Base-by-base conservation (phyloP, 2,888 invertebrate genomes). In the Tinea pellionella region DNA sequence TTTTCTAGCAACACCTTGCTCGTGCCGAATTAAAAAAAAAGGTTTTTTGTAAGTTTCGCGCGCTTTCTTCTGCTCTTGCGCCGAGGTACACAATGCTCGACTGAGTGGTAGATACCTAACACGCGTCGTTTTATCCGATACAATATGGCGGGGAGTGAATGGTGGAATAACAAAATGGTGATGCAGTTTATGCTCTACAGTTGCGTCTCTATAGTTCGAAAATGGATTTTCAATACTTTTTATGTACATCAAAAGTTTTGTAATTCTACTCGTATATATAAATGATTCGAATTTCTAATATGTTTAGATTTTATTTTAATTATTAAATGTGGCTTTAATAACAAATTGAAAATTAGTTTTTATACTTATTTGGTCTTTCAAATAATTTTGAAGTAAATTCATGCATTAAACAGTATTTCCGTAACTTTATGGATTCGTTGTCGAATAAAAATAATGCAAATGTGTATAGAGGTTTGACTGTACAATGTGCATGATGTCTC, bases 71-170 rank as follows among this genome's bases (percentile, higher is more conserved):
- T 68, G 64, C 65, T 74, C 69, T 65, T 70, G 70, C 75, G 77
- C 76, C 70, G 72, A 53, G 57, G 57, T 57, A 32, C 47, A 19
- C 19, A 15, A 57, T 32, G 30, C 70, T 69, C 75, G 73, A 85
- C 86, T 86, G 85, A 81, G 77, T 80, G 73, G 65, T 65, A 66
- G 65, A 66, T 68, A 68, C 63, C 65, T 65, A 67, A 69, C 74
- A 75, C 74, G 73, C 77, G 77, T 70, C 66, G 68, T 82, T 86
- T 78, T 86, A 86, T 84, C 67, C 24, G 41, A 57, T 11, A 15
- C 37, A 41, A 37, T 66, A 59, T 47, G 61, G 58, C 32, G 58
- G 61, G 61, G 61, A 61, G 61, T 51, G 61, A 61, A 47, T 37
- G 60, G 60, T 57, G 19, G n/a, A n/a, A 19, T 59, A 13, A 55